Conservation (phyloP, 1,140 invertebrate species). For the Drosophila murphyi region DNA sequence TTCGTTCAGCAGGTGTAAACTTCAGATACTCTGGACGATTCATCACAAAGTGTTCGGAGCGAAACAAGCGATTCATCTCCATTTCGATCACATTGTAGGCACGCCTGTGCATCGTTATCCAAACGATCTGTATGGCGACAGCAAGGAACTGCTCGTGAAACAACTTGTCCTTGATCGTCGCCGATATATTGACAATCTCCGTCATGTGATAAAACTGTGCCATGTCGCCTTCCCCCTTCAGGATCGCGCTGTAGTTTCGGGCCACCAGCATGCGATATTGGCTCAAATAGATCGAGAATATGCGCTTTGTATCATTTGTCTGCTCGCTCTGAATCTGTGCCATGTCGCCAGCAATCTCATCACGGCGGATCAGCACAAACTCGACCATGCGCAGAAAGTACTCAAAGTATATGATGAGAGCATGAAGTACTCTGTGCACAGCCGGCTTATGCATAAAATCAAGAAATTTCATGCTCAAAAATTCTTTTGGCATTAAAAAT, state of each 20-base stretch:
- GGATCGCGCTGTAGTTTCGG: conserved; percentile 69
- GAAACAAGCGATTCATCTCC: conserved; percentile 78
- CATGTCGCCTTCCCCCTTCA: conserved; percentile 71
- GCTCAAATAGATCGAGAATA: conserved; percentile 65
- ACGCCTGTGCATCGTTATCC: conserved; percentile 73
- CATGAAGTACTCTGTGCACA: conserved; percentile 64
- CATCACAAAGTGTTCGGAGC: conserved; percentile 73
- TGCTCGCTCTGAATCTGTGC: conserved; percentile 72
- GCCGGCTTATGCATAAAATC: conserved; percentile 67
- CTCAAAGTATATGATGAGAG: conserved; percentile 80
- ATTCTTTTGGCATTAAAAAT: conserved; percentile 69
- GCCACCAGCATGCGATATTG: conserved; percentile 76
- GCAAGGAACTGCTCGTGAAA: conserved; percentile 77
- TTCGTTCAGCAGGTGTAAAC: conserved; percentile 57
- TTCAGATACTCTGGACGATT: conserved; percentile 45
- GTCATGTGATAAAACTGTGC: conserved; percentile 63
- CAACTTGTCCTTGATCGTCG: conserved; percentile 56
- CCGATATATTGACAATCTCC: conserved; percentile 66
- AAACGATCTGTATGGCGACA: conserved; percentile 67
- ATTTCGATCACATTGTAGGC: conserved; percentile 71
- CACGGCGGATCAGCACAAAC: conserved; percentile 71
- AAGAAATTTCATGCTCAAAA: conserved; percentile 59
- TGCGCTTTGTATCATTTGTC: conserved; percentile 65
- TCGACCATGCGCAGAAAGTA: conserved; percentile 76
- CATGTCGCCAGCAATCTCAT: conserved; percentile 65